These are phyloP conservation scores for Chrysemys picta DNA, from an alignment of 2,113 vertebrate species.

Conservation along the genomic window DNA sequence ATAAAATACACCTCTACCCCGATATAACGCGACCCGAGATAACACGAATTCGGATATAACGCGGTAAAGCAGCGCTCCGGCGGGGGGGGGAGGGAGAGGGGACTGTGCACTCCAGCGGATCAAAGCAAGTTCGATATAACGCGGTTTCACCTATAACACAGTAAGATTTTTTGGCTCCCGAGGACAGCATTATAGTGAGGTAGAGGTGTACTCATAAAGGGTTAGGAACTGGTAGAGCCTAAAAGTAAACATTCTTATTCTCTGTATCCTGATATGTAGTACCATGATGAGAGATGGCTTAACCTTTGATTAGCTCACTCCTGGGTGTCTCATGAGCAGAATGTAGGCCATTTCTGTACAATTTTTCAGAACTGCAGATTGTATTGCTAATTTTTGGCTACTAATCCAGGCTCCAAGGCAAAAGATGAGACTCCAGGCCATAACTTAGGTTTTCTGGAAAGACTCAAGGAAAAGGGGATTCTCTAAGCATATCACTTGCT, in stretches of 20 bases:
- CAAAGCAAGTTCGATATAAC: too few species aligned
- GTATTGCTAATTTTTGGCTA: neutral
- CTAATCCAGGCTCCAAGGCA: fast-evolving
- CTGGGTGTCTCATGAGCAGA: neutral
- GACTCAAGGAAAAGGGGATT: neutral
- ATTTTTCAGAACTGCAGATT: neutral
- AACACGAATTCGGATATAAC: too few species aligned
- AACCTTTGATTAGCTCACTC: neutral
- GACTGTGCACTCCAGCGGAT: too few species aligned
- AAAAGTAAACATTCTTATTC: neutral
- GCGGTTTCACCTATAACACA: too few species aligned
- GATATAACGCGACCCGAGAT: too few species aligned
- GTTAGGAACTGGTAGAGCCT: neutral
- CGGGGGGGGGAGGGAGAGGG: too few species aligned
- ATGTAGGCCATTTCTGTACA: neutral
- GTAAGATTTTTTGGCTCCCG: too few species aligned
- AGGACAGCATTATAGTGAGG: too few species aligned
- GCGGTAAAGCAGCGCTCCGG: too few species aligned
- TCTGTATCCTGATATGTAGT: neutral
- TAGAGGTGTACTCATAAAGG: too few species aligned
- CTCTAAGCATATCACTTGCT: fast-evolving
- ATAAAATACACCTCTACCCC: neutral
- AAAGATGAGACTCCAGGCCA: neutral
- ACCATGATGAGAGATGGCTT: neutral
- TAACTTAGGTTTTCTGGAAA: neutral